phyloP scores from a whole-genome alignment of 2,888 invertebrate species.

The Drosophila helvetica region DNA sequence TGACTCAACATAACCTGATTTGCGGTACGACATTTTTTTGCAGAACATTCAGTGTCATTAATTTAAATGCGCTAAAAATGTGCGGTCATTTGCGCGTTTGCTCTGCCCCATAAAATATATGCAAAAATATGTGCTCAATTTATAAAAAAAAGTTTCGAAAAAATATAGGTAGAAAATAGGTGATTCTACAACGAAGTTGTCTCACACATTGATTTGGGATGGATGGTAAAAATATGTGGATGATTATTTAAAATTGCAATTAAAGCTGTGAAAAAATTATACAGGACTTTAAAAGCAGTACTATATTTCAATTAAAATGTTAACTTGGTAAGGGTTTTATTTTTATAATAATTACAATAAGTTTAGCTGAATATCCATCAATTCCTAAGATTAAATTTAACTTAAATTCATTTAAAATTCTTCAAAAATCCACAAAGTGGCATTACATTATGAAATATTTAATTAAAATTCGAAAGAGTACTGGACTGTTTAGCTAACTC shows the following conservation, averaged over 20 bases:
- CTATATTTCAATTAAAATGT: too few relatives aligned
- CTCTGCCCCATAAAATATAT: slow-evolving; percentile 62
- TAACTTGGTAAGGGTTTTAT: too few relatives aligned
- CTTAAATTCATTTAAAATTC: too few relatives aligned
- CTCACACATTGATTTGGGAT: not conserved
- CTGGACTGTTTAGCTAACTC: not conserved
- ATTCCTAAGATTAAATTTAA: too few relatives aligned
- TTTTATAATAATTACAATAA: too few relatives aligned
- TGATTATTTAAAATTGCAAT: not conserved
- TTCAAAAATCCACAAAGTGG: not conserved
- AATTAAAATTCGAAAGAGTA: not conserved
- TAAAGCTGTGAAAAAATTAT: not conserved
- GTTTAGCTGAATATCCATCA: too few relatives aligned
- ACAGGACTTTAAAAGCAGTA: too few relatives aligned
- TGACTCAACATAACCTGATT: slow-evolving; percentile 51
- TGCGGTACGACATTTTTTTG: slow-evolving; percentile 64
- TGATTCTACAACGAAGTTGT: not conserved
- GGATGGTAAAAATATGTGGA: not conserved
- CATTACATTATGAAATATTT: not conserved
- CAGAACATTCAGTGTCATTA: slow-evolving; percentile 65
- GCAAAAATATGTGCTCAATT: slow-evolving; percentile 51
- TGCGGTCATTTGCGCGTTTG: slow-evolving; percentile 55
- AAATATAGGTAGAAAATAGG: not conserved
- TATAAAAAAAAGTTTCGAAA: slow-evolving; percentile 9
- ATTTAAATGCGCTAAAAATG: slow-evolving; percentile 65